Evolutionary conservation across 2,888 invertebrate genomes (phyloP), one percentile per base, ranked within the genome.

Genomic region (Pegoplata infirma): DNA sequence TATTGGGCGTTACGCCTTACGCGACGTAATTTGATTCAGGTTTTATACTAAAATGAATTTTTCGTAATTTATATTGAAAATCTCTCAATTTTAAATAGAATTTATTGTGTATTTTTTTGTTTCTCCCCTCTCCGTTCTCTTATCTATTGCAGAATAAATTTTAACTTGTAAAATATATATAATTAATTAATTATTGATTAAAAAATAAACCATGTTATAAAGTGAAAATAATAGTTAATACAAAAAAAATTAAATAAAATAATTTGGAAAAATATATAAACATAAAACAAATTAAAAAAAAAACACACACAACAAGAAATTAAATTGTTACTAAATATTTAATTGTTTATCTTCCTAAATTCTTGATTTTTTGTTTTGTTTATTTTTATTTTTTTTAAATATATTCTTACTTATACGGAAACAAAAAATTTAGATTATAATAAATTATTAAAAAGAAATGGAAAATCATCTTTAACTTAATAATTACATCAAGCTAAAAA

Each of bases 241-340:
- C 51, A 76, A 56, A 49, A 47, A 76, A 28, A 58, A 55, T 6
- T 21, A 64, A 56, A 49, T 51, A 36, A 51, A 12, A 25, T n/a
- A n/a, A n/a, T n/a, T n/a, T 44, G n/a, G n/a, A 58, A 28, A 59
- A 28, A 44, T n/a, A 28, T 17, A 64, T 64, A 53, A 56, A 56
- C 28, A 21, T n/a, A 14, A 23, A 44, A 44, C 4, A 36, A n/a
- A 5, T 36, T 3, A 59, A 7, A 36, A 40, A 5, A 51, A 6
- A 67, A 46, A 36, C 28, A 59, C 14, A 66, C 58, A 47, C 61
- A 68, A 44, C 63, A 64, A 56, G 17, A 69, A 76, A 63, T 49
- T 69, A 32, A 69, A 67, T 46, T 76, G 67, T 78, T 78, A 69
- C 53, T 74, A 63, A 61, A 78, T 78, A 69, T 69, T 59, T 66